phyloP scores from a whole-genome alignment of 1,140 invertebrate species.

The Centruroides sculpturatus region DNA sequence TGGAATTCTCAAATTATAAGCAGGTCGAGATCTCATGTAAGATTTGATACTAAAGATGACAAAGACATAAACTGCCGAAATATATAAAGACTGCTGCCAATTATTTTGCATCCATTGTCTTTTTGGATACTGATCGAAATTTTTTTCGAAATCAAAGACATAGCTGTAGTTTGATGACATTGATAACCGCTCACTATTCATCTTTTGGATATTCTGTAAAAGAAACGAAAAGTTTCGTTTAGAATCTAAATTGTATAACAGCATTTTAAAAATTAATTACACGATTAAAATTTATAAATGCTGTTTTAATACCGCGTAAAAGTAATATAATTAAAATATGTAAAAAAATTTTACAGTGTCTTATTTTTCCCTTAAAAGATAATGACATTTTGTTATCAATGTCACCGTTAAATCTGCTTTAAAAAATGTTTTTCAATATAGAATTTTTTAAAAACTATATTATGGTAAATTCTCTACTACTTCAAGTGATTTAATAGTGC shows the following conservation, averaged over 20 bases:
- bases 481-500: too few species aligned
- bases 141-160: constrained; percentile 84
- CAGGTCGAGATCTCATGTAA: constrained; percentile 76
- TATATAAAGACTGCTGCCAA: constrained; percentile 87
- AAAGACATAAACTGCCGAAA: constrained; percentile 79
- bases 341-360: too few species aligned
- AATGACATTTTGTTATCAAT: too few species aligned
- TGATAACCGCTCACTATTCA: not conserved
- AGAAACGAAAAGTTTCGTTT: not conserved
- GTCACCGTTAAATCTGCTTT: too few species aligned
- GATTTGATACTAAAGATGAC: constrained; percentile 78
- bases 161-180: constrained; percentile 70
- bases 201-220: not conserved
- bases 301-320: not conserved
- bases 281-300: not conserved
- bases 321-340: too few species aligned
- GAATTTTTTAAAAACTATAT: too few species aligned
- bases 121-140: constrained; percentile 74
- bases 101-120: constrained; percentile 88
- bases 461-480: too few species aligned
- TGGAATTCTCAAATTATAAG: constrained; percentile 68
- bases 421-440: too few species aligned
- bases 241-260: not conserved
- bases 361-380: too few species aligned
- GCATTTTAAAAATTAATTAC: not conserved